These are phyloP conservation scores for Hoplodrina ambigua DNA, from an alignment of 2,888 invertebrate species.

Conservation along the genomic window DNA sequence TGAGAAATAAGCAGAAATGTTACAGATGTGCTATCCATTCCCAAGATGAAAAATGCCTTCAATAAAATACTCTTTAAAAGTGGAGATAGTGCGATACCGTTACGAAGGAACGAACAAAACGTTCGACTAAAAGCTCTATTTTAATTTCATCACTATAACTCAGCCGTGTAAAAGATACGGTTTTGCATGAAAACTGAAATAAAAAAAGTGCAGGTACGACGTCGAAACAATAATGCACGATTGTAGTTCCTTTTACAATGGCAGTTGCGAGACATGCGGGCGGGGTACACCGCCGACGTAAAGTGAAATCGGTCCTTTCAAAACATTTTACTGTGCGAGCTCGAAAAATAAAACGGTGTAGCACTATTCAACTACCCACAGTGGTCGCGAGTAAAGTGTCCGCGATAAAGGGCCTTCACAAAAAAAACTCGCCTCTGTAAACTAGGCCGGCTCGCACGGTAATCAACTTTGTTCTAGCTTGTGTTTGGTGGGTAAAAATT, in stretches of 20 bases:
- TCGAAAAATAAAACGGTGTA: constrained; percentile 84
- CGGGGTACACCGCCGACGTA: constrained; percentile 76
- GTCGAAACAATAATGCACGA: constrained; percentile 88
- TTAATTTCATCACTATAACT: constrained; percentile 88
- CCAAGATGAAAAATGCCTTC: constrained; percentile 68
- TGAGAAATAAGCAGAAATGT: constrained; percentile 35
- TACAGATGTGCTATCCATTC: constrained; percentile 61
- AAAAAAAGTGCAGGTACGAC: constrained; percentile 83
- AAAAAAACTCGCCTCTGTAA: constrained; percentile 69
- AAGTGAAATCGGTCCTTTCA: constrained; percentile 90
- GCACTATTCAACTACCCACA: constrained; percentile 81
- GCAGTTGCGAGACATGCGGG: constrained; percentile 84
- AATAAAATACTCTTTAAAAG: constrained; percentile 73
- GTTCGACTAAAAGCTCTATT: constrained; percentile 80
- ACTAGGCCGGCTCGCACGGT: constrained; percentile 64
- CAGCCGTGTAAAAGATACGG: constrained; percentile 84
- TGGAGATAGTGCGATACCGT: constrained; percentile 64
- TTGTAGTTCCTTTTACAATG: constrained; percentile 88
- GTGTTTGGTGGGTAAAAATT: constrained; percentile 60
- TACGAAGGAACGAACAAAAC: constrained; percentile 73
- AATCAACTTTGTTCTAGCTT: constrained; percentile 66
- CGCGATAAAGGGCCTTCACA: constrained; percentile 73
- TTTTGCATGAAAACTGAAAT: constrained; percentile 83
- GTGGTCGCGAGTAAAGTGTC: constrained; percentile 76
- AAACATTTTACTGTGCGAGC: constrained; percentile 86